phyloP scores from a whole-genome alignment of 2,113 vertebrate species.

The Pavo muticus region DNA sequence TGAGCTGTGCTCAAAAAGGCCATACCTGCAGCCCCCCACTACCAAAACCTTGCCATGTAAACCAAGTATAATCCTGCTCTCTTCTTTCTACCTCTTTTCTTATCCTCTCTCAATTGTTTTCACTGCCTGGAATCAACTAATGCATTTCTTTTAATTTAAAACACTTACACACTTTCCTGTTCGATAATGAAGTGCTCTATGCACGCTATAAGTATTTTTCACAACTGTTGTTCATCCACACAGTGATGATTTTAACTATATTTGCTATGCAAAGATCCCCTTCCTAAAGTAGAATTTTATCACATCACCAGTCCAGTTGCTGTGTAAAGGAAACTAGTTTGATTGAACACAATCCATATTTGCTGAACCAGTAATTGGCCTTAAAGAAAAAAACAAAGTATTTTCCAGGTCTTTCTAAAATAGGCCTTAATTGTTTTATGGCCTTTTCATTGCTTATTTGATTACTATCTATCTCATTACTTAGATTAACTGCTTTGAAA shows the following conservation, averaged over 20 bases:
- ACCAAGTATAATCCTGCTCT: not conserved
- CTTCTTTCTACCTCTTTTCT: not conserved
- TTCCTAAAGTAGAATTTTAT: not conserved
- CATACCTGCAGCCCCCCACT: not conserved
- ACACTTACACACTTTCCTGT: not conserved
- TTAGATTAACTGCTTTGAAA: not conserved
- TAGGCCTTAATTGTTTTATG: not conserved
- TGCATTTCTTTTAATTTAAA: not conserved
- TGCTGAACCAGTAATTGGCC: not conserved
- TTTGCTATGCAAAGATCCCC: not conserved
- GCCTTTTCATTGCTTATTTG: not conserved
- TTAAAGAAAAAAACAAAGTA: not conserved
- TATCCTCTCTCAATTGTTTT: not conserved
- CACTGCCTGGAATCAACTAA: not conserved
- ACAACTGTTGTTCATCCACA: not conserved
- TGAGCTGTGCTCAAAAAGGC: not conserved
- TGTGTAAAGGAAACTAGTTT: not conserved
- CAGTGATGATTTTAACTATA: not conserved
- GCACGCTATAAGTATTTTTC: not conserved
- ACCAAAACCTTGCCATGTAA: not conserved
- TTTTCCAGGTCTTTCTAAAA: not conserved
- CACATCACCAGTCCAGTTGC: not conserved
- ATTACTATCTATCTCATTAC: not conserved
- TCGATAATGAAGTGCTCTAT: not conserved
- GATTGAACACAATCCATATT: not conserved